Percentiles rank a stretch among this genome's conserved stretches.
These are phyloP conservation scores for Drosophila sturtevanti DNA, from an alignment of 1,140 invertebrate species.

Conservation along the genomic window DNA sequence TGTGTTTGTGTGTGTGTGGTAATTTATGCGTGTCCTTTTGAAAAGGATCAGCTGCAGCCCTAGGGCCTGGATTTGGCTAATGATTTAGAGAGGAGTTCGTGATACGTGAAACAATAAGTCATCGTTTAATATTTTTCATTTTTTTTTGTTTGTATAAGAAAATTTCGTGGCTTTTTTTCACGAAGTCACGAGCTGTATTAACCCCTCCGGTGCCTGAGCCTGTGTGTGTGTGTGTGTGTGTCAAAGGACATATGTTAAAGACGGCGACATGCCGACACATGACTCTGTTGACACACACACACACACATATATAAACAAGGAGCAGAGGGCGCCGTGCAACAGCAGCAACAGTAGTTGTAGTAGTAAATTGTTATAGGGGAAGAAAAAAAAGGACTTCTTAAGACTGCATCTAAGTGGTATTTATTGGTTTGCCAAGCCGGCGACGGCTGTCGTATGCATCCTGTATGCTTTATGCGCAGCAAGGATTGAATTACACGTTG, in stretches of 20 bases:
- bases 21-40: conserved; percentile 73
- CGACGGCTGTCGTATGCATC: conserved; percentile 75
- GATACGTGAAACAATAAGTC: neutral
- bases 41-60: conserved; percentile 60
- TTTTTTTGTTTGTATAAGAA: no score
- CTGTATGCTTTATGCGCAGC: conserved; percentile 52
- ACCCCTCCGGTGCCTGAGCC: neutral
- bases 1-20: conserved; percentile 28
- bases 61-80: conserved; percentile 1
- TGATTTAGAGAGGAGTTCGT: conserved; percentile 4
- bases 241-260: conserved; percentile 72
- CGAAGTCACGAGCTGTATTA: neutral
- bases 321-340: conserved; percentile 12
- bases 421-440: conserved; percentile 79
- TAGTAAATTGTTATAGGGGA: neutral
- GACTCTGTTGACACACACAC: conserved; percentile 73
- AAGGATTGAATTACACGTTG: conserved; percentile 75
- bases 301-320: no score
- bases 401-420: conserved; percentile 68
- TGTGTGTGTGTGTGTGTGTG: conserved; percentile 41
- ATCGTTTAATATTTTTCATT: no score
- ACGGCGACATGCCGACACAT: conserved; percentile 72
- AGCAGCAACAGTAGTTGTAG: neutral
- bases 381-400: conserved; percentile 32
- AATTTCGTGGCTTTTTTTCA: neutral